These are phyloP conservation scores for Globodera rostochiensis DNA, from an alignment of 1,140 invertebrate species.

Conservation along the genomic window DNA sequence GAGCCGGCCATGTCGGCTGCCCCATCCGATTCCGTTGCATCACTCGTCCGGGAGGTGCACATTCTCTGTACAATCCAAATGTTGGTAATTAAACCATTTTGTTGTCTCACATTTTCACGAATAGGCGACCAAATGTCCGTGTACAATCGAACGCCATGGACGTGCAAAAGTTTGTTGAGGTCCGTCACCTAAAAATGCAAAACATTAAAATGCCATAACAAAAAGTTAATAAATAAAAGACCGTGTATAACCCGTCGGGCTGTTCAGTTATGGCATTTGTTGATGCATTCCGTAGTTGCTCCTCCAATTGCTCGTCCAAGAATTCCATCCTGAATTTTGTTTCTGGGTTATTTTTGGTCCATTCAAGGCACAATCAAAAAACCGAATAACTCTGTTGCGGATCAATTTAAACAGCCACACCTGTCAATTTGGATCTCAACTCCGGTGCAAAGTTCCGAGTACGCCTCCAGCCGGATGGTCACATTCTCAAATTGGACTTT, in stretches of 20 bases:
- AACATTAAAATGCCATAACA: too few relatives aligned
- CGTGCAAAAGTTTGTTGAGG: conserved; percentile 48
- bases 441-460: conserved; percentile 45
- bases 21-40: background rate
- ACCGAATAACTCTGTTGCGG: background rate
- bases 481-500: conserved; percentile 49
- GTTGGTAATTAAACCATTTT: background rate
- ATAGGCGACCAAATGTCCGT: conserved; percentile 48
- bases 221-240: background rate
- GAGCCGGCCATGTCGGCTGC: conserved; percentile 23
- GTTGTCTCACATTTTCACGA: conserved; percentile 24
- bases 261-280: conserved; percentile 17
- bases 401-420: conserved; percentile 26
- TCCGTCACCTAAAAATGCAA: conserved; percentile 33
- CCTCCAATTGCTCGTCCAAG: conserved; percentile 51
- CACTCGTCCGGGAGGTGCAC: conserved; percentile 5
- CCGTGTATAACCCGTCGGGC: background rate
- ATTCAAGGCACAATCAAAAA: background rate
- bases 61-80: conserved; percentile 3
- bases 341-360: background rate
- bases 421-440: conserved; percentile 54
- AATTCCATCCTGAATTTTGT: conserved; percentile 51
- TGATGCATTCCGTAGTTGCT: background rate
- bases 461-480: conserved; percentile 41
- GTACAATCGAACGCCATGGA: conserved; percentile 49